phyloP scores from a whole-genome alignment of 2,797 vertebrate species.

The Pipistrellus kuhlii region DNA sequence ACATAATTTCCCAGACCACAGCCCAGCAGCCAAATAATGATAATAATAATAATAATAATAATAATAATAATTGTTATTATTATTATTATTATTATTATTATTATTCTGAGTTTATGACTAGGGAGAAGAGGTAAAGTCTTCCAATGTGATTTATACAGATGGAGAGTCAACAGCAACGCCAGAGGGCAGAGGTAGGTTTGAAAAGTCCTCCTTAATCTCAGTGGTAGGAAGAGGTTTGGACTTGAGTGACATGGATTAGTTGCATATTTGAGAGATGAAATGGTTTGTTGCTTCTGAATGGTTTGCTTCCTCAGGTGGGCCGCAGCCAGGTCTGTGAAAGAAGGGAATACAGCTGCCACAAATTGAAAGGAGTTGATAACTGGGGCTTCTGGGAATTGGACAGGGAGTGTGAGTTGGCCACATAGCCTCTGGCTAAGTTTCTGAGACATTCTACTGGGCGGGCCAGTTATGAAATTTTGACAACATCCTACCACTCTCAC shows the following conservation, averaged over 20 bases:
- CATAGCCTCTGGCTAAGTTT: background rate
- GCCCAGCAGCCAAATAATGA: background rate
- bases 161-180: slow-evolving; percentile 68
- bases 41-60: background rate
- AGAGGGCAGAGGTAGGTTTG: slow-evolving; percentile 75
- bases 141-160: slow-evolving; percentile 67
- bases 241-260: slow-evolving; percentile 81
- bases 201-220: slow-evolving; percentile 80
- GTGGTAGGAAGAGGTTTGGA: slow-evolving; percentile 78
- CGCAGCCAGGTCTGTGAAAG: background rate
- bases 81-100: too few relatives aligned
- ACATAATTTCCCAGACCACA: background rate
- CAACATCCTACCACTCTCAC: background rate
- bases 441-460: background rate
- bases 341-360: background rate
- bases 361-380: slow-evolving; percentile 6
- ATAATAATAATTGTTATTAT: too few relatives aligned
- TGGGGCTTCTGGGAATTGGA: background rate
- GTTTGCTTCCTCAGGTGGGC: slow-evolving; percentile 59
- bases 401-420: background rate
- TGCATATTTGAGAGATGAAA: slow-evolving; percentile 79
- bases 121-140: slow-evolving; percentile 67
- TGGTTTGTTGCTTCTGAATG: slow-evolving; percentile 67
- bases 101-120: background rate
- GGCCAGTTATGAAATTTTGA: slow-evolving; percentile 20